phyloP scores from a whole-genome alignment of 2,113 vertebrate genomes.

The Rhinoptilus africanus region DNA sequence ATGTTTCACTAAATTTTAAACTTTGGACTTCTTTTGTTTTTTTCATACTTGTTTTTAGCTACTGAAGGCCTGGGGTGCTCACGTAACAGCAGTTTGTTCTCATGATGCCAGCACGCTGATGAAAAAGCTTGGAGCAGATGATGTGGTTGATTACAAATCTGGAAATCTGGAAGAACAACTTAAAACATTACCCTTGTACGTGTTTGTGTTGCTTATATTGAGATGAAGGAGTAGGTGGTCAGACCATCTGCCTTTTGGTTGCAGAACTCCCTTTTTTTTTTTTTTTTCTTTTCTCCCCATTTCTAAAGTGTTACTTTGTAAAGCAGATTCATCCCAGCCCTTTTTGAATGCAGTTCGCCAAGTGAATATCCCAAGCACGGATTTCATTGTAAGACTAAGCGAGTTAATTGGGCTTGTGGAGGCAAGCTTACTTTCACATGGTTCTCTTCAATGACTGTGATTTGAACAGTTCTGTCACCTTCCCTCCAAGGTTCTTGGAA shows the following conservation, averaged over 20 bases:
- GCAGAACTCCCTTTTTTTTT: not conserved
- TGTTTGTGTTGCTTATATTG: not conserved
- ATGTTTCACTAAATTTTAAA: not conserved
- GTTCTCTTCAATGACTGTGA: not conserved
- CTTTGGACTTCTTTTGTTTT: not conserved
- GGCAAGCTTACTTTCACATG: not conserved
- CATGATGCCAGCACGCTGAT: slow-evolving; percentile 83
- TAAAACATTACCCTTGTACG: slow-evolving; percentile 80
- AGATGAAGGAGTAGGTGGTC: not conserved
- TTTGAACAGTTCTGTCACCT: not conserved
- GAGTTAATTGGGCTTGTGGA: not conserved
- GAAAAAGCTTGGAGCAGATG: slow-evolving; percentile 85
- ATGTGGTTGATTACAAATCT: slow-evolving; percentile 86
- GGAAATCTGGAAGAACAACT: slow-evolving; percentile 79
- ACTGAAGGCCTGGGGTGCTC: slow-evolving; percentile 90
- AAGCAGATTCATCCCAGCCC: not conserved
- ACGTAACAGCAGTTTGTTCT: slow-evolving; percentile 94
- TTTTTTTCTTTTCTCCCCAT: not conserved
- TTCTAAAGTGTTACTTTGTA: not conserved
- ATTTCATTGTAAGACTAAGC: not conserved
- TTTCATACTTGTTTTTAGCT: slow-evolving; percentile 71
- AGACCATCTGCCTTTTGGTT: not conserved
- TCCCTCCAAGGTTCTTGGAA: not conserved
- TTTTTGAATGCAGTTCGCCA: not conserved
- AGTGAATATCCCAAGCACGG: not conserved